Percentiles rank a stretch among this genome's conserved stretches.
phyloP scores from a whole-genome alignment of 2,888 invertebrate genomes.

The Nyleta sp. region DNA sequence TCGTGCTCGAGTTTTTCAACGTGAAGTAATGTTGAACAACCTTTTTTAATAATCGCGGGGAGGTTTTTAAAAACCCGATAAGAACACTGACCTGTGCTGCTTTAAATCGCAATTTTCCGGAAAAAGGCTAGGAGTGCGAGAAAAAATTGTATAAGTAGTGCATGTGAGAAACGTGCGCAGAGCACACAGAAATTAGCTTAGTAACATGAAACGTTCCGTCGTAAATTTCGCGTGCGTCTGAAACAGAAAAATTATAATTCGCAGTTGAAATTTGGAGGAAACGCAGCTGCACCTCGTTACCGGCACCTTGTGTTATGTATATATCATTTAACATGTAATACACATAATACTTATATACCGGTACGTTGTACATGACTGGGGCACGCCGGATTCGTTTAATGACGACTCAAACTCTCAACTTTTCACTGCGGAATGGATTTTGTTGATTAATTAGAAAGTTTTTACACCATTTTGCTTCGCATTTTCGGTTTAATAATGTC shows the following conservation, averaged over 20 bases:
- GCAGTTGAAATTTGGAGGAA: constrained; percentile 27
- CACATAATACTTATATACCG: constrained; percentile 11
- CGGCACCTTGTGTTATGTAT: constrained; percentile 16
- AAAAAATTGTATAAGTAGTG: constrained; percentile 34
- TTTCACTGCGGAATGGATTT: constrained; percentile 4
- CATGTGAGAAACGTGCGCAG: constrained; percentile 1
- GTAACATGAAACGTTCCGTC: constrained; percentile 26
- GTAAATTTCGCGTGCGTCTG: constrained; percentile 29
- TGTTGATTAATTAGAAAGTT: constrained; percentile 31
- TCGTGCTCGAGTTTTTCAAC: constrained; percentile 20
- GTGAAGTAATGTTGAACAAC: constrained; percentile 15
- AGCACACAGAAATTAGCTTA: constrained; percentile 33
- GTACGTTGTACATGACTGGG: not conserved
- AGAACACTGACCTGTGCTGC: constrained; percentile 14
- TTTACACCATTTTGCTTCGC: constrained; percentile 6
- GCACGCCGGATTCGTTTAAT: constrained; percentile 5
- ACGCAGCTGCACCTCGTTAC: constrained; percentile 33
- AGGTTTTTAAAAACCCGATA: constrained; percentile 12
- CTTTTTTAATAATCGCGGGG: constrained; percentile 17
- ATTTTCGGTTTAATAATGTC: constrained; percentile 17
- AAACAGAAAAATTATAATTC: constrained; percentile 46
- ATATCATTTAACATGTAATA: constrained; percentile 31
- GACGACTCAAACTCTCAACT: constrained; percentile 15
- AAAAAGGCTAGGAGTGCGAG: not conserved
- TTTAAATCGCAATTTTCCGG: constrained; percentile 11